Evolutionary conservation across 2,113 vertebrate genomes (phyloP), one percentile per base, ranked within the genome.

Genomic region (Heteronetta atricapilla): DNA sequence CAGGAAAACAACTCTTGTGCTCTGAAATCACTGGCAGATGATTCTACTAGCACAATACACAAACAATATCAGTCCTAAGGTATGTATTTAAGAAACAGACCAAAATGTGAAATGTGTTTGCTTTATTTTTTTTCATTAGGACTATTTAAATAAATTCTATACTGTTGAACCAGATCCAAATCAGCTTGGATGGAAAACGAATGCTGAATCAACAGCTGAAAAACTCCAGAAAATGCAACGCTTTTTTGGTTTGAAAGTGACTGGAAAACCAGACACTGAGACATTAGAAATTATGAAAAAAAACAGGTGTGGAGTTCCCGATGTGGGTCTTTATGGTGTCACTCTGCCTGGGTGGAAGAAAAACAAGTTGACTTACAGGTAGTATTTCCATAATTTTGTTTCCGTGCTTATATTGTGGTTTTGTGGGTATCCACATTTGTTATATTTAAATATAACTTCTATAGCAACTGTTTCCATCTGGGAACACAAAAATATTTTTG

Each of bases 181-280:
- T 29, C 97, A 96, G 6, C 95, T 94, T 64, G 93, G 82, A 52
- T 97, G 96, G 95, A 98, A 88, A 90, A 92, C 34, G 48, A 97
- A 93, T 62, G 70, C 26, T 68, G 94, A 88, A 69, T 80, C 90
- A 4, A 46, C 79, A 33, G 50, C 58, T 9, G 89, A 95, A 80
- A 98, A 97, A 81, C 89, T 98, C 64, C 86, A 70, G 55, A 97
- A 98, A 97, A 98, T 98, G 98, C 98, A 98, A 91, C 90, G 93
- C 4, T 98, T 98, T 94, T 98, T 98, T 90, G 94, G 97, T 31
- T 94, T 98, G 85, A 93, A 96, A 62, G 97, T 98, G 66, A 98
- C 97, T 11, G 98, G 98, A 53, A 97, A 93, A 58, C 69, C 97
- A 53, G 97, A 98, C 46, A 58, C 94, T 4, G 87, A 95, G 23